Conservation (phyloP, 2,888 invertebrate species). For the Pinctada fucata region DNA sequence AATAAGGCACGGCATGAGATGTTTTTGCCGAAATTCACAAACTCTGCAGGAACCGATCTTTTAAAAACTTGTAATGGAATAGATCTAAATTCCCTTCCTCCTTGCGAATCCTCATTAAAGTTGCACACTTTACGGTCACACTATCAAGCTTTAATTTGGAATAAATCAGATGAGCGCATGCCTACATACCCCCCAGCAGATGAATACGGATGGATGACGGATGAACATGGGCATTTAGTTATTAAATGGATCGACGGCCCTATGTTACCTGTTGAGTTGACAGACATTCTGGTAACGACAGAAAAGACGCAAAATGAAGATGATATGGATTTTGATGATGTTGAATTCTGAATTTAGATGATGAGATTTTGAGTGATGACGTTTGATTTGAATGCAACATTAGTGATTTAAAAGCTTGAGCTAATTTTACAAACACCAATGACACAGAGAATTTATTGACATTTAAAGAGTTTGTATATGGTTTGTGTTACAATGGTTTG, state of each 20-base stretch:
- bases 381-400: not conserved
- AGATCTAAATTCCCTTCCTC: not conserved
- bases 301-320: not conserved
- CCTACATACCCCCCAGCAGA: not conserved
- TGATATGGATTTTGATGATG: not conserved
- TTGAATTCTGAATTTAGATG: not conserved
- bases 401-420: too few species aligned
- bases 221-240: not conserved
- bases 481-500: too few species aligned
- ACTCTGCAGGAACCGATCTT: not conserved
- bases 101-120: not conserved
- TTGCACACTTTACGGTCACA: not conserved
- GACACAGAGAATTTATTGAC: too few species aligned
- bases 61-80: not conserved
- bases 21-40: not conserved
- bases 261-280: not conserved
- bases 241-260: not conserved
- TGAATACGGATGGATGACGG: not conserved
- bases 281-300: not conserved
- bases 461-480: too few species aligned
- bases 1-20: not conserved
- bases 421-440: too few species aligned
- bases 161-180: not conserved
- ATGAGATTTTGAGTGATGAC: not conserved
- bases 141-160: not conserved